Evolutionary conservation across 2,113 vertebrate species (phyloP).

Genomic region (Pelusios castaneus): DNA sequence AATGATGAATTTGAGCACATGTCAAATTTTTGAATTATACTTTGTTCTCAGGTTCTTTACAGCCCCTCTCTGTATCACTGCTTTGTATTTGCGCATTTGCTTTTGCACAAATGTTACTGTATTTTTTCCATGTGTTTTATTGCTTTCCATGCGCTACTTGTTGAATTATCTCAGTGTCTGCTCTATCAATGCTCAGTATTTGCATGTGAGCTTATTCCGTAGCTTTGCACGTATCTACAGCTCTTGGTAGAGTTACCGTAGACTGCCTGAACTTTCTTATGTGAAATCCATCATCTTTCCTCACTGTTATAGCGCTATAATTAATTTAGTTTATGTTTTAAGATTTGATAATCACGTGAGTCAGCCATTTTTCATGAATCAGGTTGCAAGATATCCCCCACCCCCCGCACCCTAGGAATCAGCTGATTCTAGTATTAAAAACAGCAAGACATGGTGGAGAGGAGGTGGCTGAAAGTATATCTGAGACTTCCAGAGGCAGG

Average conservation of each 20-base stretch:
- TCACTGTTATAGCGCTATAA: neutral
- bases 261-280: neutral
- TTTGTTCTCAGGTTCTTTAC: neutral
- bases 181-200: neutral
- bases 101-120: neutral
- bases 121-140: neutral
- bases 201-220: neutral
- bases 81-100: neutral
- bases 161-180: neutral
- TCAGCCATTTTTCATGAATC: neutral
- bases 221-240: neutral
- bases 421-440: neutral
- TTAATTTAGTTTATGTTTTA: neutral
- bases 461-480: neutral
- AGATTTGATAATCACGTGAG: neutral
- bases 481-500: neutral
- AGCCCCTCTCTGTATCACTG: fast-evolving
- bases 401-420: neutral
- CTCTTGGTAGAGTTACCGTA: neutral
- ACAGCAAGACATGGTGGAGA: neutral
- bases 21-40: neutral
- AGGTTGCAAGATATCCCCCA: neutral
- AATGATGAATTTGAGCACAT: fast-evolving
- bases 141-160: neutral
- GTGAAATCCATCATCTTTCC: neutral